Conservation (phyloP, 2,113 vertebrate species). For the Ameiurus melas region DNA sequence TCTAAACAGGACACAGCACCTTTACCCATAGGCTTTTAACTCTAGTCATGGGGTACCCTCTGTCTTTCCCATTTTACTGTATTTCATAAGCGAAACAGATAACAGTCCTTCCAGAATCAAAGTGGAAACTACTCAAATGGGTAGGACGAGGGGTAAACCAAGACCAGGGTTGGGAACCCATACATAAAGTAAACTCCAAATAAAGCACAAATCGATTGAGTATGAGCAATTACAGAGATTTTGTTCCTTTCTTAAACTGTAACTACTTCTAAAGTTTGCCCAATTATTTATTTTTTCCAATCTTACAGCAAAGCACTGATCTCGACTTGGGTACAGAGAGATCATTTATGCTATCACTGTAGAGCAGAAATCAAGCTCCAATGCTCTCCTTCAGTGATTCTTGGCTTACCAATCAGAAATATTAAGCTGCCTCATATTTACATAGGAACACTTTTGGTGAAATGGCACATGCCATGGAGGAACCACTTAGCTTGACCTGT, state of each 20-base stretch:
- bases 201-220: not conserved
- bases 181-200: not conserved
- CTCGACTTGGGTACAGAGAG: conserved; percentile 26
- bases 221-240: not conserved
- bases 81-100: not conserved
- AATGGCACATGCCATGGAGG: conserved; percentile 30
- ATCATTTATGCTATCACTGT: conserved; percentile 36
- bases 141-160: not conserved
- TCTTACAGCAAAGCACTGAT: conserved; percentile 10
- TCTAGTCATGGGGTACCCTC: not conserved
- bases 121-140: not conserved
- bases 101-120: not conserved
- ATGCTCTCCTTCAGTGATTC: conserved; percentile 43
- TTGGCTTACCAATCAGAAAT: conserved; percentile 51
- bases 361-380: conserved; percentile 35
- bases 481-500: conserved; percentile 44
- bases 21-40: not conserved
- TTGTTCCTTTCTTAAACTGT: not conserved
- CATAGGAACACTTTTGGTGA: conserved; percentile 32
- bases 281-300: conserved; percentile 34
- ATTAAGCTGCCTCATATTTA: conserved; percentile 51
- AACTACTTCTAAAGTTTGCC: not conserved
- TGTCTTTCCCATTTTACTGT: not conserved
- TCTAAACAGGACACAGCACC: not conserved
- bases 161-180: not conserved